These are phyloP conservation scores for Leptodactylus fallax DNA, from an alignment of 2,797 vertebrate species.

Conservation along the genomic window DNA sequence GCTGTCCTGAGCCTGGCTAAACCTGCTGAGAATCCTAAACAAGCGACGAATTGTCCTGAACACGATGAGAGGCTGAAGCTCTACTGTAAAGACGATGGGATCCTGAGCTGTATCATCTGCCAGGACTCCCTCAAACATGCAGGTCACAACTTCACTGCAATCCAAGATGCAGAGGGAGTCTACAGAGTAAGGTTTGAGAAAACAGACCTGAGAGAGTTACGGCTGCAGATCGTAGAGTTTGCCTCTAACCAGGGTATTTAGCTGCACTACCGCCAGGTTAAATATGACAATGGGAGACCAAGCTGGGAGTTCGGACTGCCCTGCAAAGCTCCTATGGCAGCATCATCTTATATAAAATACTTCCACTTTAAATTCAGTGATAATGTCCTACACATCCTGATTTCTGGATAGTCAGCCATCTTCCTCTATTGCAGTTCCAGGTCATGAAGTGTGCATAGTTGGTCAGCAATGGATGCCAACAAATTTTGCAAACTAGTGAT, in stretches of 20 bases:
- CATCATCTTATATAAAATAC: no score
- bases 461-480: no score
- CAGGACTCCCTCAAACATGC: slow-evolving; percentile 68
- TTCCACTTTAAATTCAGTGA: no score
- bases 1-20: neutral
- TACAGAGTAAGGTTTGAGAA: slow-evolving; percentile 64
- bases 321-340: no score
- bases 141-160: slow-evolving; percentile 69
- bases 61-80: slow-evolving; percentile 71
- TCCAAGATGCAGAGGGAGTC: slow-evolving; percentile 65
- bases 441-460: no score
- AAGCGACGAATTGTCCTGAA: slow-evolving; percentile 55
- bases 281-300: no score
- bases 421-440: no score
- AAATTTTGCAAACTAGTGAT: no score
- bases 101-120: slow-evolving; percentile 70
- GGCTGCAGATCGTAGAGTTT: neutral
- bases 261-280: no score
- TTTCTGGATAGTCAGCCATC: no score
- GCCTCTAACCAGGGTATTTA: neutral
- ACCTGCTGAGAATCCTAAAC: neutral
- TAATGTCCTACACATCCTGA: no score
- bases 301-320: no score
- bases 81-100: slow-evolving; percentile 70
- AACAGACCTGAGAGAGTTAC: fast-evolving